Percentiles rank a stretch among this genome's conserved stretches.
phyloP scores from a whole-genome alignment of 2,113 vertebrate genomes.

The Micronycteris hirsuta region DNA sequence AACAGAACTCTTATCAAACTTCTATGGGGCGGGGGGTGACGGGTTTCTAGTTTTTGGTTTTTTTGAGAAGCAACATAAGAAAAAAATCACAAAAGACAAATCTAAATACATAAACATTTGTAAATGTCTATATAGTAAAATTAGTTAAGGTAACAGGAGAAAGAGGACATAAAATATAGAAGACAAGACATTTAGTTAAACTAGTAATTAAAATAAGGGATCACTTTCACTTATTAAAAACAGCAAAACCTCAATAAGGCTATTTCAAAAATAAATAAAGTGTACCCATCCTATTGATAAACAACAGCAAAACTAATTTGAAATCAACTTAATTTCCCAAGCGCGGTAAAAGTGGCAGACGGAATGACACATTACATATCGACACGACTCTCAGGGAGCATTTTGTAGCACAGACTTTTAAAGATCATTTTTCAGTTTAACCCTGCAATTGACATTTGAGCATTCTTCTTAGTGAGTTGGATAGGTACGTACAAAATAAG shows the following conservation, averaged over 20 bases:
- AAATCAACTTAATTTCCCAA: conserved; percentile 34
- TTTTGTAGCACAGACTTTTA: conserved; percentile 1
- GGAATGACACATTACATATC: background rate
- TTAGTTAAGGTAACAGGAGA: conserved; percentile 3
- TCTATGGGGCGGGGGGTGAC: background rate
- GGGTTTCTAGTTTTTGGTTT: background rate
- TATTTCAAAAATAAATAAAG: conserved; percentile 27
- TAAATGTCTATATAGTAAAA: background rate
- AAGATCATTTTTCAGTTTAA: conserved; percentile 34
- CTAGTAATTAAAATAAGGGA: conserved; percentile 36
- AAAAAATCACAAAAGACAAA: background rate
- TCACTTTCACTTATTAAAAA: conserved; percentile 47
- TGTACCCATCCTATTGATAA: background rate
- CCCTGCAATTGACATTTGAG: conserved; percentile 5
- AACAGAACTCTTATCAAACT: background rate
- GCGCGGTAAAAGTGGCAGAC: background rate
- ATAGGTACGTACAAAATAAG: background rate
- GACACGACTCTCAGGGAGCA: conserved; percentile 23
- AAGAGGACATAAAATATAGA: conserved; percentile 1
- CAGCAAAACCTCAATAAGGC: background rate
- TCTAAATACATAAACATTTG: background rate
- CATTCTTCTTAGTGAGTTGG: background rate
- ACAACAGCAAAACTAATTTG: conserved; percentile 49
- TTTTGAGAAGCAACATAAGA: background rate
- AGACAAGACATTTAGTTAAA: background rate